Evolutionary conservation across 2,888 invertebrate genomes (phyloP).

Genomic region (Prenolepis imparis): DNA sequence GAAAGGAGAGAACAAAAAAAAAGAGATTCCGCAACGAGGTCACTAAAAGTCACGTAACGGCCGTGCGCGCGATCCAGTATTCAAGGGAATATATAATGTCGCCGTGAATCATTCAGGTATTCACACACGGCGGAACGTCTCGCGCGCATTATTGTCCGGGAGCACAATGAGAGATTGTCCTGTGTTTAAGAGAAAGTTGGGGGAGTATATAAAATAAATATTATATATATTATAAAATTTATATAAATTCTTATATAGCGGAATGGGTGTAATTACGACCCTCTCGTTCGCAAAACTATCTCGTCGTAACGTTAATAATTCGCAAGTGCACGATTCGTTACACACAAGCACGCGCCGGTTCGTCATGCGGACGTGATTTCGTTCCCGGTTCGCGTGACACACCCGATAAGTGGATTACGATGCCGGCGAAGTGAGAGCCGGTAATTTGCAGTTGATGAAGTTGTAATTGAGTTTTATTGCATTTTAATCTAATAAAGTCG

Average conservation of each 20-base stretch:
- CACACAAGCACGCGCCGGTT: conserved; percentile 33
- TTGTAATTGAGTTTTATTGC: conserved; percentile 82
- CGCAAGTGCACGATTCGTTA: conserved; percentile 41
- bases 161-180: background rate
- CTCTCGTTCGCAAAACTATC: conserved; percentile 12
- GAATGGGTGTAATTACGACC: background rate
- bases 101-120: conserved; percentile 35
- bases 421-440: conserved; percentile 67
- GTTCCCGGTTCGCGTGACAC: conserved; percentile 59
- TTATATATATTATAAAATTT: no score
- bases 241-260: no score
- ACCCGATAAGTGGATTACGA: conserved; percentile 70
- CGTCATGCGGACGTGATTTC: conserved; percentile 58
- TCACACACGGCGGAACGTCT: background rate
- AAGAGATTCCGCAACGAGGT: conserved; percentile 51
- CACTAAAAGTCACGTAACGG: conserved; percentile 52
- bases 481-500: conserved; percentile 78
- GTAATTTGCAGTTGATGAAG: conserved; percentile 76
- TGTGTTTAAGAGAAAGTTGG: conserved; percentile 16
- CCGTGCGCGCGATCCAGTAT: conserved; percentile 20
- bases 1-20: conserved; percentile 42
- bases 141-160: conserved; percentile 16
- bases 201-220: background rate
- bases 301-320: conserved; percentile 32
- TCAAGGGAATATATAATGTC: conserved; percentile 46